Evolutionary conservation across 2,113 vertebrate genomes (phyloP).

Genomic region (Cyanocitta stelleri): DNA sequence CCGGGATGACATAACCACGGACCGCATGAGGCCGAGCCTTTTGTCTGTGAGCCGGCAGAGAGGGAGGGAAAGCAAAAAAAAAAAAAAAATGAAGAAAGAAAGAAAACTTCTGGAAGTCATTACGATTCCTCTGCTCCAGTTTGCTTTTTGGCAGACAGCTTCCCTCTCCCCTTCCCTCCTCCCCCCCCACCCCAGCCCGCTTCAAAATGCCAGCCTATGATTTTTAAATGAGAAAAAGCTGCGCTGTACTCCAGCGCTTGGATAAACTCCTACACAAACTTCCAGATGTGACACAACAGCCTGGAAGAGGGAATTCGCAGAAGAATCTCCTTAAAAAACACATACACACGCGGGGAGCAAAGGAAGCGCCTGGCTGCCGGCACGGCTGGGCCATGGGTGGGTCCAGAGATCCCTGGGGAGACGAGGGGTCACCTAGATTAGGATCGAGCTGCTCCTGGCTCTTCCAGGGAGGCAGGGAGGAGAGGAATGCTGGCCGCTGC

Average conservation of each 20-base stretch:
- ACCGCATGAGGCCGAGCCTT: constrained; percentile 21
- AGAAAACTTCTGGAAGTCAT: constrained; percentile 69
- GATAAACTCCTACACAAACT: constrained; percentile 88
- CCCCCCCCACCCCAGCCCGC: constrained; percentile 19
- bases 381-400: not conserved
- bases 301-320: constrained; percentile 71
- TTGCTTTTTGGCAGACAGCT: constrained; percentile 70
- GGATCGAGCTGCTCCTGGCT: not conserved
- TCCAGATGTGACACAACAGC: constrained; percentile 86
- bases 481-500: not conserved
- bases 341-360: not conserved
- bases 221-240: constrained; percentile 93
- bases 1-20: constrained; percentile 41
- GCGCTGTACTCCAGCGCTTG: constrained; percentile 79
- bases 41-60: constrained; percentile 16
- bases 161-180: constrained; percentile 24
- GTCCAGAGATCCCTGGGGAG: not conserved
- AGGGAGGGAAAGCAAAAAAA: constrained; percentile 17
- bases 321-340: constrained; percentile 61
- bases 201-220: constrained; percentile 82
- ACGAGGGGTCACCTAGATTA: not conserved
- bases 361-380: not conserved
- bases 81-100: not conserved
- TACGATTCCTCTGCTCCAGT: constrained; percentile 53
- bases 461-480: not conserved